A percentile compares a stretch with the other conserved stretches of the same genome.
Evolutionary conservation across 2,888 invertebrate genomes (phyloP).

Genomic region (Strigamia crassipes): DNA sequence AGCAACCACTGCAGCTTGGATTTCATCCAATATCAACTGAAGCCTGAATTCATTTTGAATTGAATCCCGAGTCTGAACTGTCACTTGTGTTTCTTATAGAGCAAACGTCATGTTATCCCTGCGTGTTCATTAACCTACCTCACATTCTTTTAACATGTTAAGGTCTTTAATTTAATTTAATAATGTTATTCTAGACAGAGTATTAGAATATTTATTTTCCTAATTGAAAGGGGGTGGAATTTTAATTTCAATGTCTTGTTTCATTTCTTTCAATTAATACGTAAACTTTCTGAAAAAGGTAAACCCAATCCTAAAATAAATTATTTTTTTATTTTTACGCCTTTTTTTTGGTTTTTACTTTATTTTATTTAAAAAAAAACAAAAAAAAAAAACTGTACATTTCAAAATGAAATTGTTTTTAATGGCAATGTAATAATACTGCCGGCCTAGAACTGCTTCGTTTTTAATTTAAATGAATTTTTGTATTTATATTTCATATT

Average conservation of each 20-base stretch:
- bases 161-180: background rate
- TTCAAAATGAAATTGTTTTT: too few relatives aligned
- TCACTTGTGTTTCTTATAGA: background rate
- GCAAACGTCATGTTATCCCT: background rate
- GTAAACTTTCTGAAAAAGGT: too few relatives aligned
- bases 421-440: too few relatives aligned
- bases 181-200: background rate
- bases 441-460: too few relatives aligned
- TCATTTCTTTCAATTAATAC: background rate
- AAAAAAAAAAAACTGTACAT: too few relatives aligned
- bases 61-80: background rate
- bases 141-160: background rate
- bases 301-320: background rate
- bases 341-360: too few relatives aligned
- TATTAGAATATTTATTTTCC: background rate
- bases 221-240: background rate
- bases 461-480: too few relatives aligned
- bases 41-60: slow-evolving; percentile 6
- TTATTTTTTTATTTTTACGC: background rate
- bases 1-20: slow-evolving; percentile 56
- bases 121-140: slow-evolving; percentile 5
- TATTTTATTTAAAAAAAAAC: too few relatives aligned
- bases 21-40: slow-evolving; percentile 52
- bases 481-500: too few relatives aligned
- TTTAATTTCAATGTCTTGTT: background rate